Evolutionary conservation across 2,888 invertebrate species (phyloP).

Genomic region (Hyalella azteca): DNA sequence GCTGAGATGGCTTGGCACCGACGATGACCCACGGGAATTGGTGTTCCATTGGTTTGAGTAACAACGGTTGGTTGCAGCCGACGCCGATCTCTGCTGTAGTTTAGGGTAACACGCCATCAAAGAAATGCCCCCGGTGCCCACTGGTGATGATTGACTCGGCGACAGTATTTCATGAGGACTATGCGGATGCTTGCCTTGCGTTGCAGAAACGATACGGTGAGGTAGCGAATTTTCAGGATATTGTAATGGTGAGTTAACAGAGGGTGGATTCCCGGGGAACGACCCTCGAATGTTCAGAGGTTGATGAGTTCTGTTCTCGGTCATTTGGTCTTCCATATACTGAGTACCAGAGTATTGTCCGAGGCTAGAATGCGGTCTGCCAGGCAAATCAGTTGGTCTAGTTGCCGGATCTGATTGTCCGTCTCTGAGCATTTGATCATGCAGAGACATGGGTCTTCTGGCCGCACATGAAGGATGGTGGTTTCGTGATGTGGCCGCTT

Average conservation of each 20-base stretch:
- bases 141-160: slow-evolving; percentile 8
- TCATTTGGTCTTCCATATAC: neutral
- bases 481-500: slow-evolving; percentile 47
- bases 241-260: slow-evolving; percentile 20
- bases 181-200: slow-evolving; percentile 10
- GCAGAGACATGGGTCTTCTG: slow-evolving; percentile 54
- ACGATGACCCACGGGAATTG: slow-evolving; percentile 1
- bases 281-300: neutral
- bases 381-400: slow-evolving; percentile 21
- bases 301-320: neutral
- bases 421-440: slow-evolving; percentile 51
- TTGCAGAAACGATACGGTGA: neutral
- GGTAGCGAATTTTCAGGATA: neutral
- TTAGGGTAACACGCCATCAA: slow-evolving; percentile 21
- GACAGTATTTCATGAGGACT: slow-evolving; percentile 29
- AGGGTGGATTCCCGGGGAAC: neutral
- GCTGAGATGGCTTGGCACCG: slow-evolving; percentile 54
- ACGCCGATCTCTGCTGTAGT: neutral
- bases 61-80: neutral
- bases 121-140: slow-evolving; percentile 32
- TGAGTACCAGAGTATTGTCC: slow-evolving; percentile 27
- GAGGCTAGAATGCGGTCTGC: slow-evolving; percentile 28
- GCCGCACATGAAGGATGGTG: slow-evolving; percentile 44
- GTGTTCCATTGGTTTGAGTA: slow-evolving; percentile 46
- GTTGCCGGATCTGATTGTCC: neutral